Evolutionary conservation across 2,888 invertebrate species (phyloP), one percentile per base, ranked within the genome.

Genomic region (Platycheirus rosarum): DNA sequence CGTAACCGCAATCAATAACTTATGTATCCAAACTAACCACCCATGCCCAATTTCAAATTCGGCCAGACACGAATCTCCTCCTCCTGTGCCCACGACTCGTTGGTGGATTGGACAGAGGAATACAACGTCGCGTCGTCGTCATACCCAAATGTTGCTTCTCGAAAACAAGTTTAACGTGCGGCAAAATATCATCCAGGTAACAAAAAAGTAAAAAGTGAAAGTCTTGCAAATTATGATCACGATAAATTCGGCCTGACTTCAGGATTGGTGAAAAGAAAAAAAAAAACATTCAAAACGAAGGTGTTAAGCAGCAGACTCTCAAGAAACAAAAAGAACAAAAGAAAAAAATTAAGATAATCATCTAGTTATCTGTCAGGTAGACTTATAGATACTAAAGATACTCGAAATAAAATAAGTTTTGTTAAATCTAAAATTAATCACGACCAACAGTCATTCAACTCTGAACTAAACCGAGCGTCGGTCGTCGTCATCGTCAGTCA

Each of bases 381-480:
- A 69, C 18, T 14, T 57, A 29, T 20, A 55, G 3, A 23, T 57
- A 16, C 42, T 26, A 42, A 42, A 9, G 26, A 29, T 23, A 37
- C 20, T 26, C 37, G 46, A 55, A 55, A 18, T 16, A 37, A 60
- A 13, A 63, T 65, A 69, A 55, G 69, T 29, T 37, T 44, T 18
- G 57, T 44, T 69, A 57, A 70, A 69, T 49, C 68, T 55, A 57
- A 74, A 75, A 74, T 44, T 42, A 37, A 68, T 23, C 79, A 79
- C 62, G 71, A 71, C 53, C 80, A 71, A 70, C 82, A 82, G 82
- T 82, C 82, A 82, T 77, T 82, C 82, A 82, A 82, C 82, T 82
- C 77, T 73, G 82, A 82, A 82, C 77, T 70, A 71, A 82, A 77
- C 82, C 71, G 73, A 73, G 77, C 82, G 63, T 71, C 77, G 66